phyloP scores from a whole-genome alignment of 2,113 vertebrate species.

The Entelurus aequoreus region DNA sequence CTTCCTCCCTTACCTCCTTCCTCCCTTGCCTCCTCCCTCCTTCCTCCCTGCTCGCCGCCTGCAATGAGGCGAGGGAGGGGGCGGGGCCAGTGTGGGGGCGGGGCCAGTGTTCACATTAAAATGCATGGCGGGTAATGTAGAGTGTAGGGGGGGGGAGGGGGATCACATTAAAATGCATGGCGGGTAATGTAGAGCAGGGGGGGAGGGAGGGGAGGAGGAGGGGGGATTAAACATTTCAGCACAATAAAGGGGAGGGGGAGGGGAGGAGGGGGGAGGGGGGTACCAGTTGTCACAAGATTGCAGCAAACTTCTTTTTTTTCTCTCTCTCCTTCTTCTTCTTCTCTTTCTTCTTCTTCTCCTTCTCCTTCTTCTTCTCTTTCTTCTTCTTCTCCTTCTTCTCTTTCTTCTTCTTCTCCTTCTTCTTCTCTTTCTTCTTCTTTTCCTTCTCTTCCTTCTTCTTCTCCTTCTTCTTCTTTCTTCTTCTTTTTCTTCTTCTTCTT shows the following conservation, averaged over 20 bases:
- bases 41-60: neutral
- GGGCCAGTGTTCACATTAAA: constrained; percentile 44
- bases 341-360: too few relatives aligned
- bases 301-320: constrained; percentile 25
- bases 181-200: constrained; percentile 59
- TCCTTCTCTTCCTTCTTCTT: too few relatives aligned
- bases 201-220: constrained; percentile 26
- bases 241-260: constrained; percentile 50
- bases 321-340: neutral
- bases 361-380: too few relatives aligned
- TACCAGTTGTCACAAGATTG: constrained; percentile 55
- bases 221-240: constrained; percentile 64
- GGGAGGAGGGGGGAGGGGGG: constrained; percentile 39
- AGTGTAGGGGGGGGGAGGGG: constrained; percentile 55
- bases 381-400: too few relatives aligned
- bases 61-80: constrained; percentile 47
- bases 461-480: too few relatives aligned
- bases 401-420: too few relatives aligned
- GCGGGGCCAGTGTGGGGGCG: too few relatives aligned
- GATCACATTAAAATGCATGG: constrained; percentile 66
- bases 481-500: too few relatives aligned
- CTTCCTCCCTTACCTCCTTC: constrained; percentile 18
- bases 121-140: constrained; percentile 65
- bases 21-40: constrained; percentile 12
- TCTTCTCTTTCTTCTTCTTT: too few relatives aligned